Base-by-base conservation (phyloP, 1,140 invertebrate genomes). In the Berghia stephanieae region DNA sequence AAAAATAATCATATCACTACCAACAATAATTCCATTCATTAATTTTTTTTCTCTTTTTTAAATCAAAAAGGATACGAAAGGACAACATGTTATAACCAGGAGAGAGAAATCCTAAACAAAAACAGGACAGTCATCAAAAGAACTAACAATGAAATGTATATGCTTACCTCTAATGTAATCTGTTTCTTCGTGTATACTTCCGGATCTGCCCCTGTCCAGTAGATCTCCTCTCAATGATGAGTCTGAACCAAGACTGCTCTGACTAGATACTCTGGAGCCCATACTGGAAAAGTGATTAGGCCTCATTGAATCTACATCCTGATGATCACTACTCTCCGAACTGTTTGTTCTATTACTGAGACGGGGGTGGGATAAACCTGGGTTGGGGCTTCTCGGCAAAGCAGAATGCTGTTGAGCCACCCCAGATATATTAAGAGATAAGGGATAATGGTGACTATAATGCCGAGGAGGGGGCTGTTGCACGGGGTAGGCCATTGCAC, bases 101-200 rank as follows among this genome's bases (percentile, higher is more conserved):
- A n/a, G n/a, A n/a, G n/a, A n/a, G n/a, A n/a, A n/a, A n/a, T n/a
- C n/a, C n/a, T n/a, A n/a, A n/a, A n/a, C n/a, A n/a, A n/a, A n/a
- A n/a, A n/a, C n/a, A n/a, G n/a, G n/a, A n/a, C n/a, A n/a, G n/a
- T n/a, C n/a, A n/a, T n/a, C n/a, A n/a, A n/a, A n/a, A n/a, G n/a
- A n/a, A n/a, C n/a, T n/a, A n/a, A 68, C 27, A 36, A 49, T 10
- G 21, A 5, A 55, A 57, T 4, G n/a, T 40, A 18, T 16, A 52
- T 21, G 67, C 76, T 49, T 67, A 85, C 84, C 84, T 81, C 75
- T 76, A 49, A 79, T 80, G 75, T 85, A 85, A 36, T 75, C 84
- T 31, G 80, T 78, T 38, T 85, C 83, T 27, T 85, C 84, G 46
- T 84, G 83, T 52, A 81, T 68, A 76, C 79, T 82, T 13, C 80